Conservation (phyloP, 2,888 invertebrate species). For the Melanophora roralis region DNA sequence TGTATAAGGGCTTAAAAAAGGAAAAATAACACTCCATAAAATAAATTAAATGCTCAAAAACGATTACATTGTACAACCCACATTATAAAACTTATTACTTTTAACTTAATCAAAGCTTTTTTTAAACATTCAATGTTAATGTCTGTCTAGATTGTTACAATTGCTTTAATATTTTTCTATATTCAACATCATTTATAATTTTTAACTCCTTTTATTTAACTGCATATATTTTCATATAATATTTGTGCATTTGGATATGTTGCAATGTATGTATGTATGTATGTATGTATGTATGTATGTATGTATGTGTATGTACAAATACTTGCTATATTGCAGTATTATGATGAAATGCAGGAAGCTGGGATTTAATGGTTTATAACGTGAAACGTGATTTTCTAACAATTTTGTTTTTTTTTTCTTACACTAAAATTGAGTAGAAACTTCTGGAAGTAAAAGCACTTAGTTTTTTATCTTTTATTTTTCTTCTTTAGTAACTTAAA, state of each 20-base stretch:
- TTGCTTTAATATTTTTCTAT: neutral
- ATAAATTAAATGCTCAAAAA: neutral
- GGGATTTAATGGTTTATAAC: slow-evolving; percentile 53
- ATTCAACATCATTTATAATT: neutral
- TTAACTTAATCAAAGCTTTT: slow-evolving; percentile 44
- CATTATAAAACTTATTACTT: slow-evolving; percentile 25
- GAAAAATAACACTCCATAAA: neutral
- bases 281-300: neutral
- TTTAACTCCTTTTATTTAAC: neutral
- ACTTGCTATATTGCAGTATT: slow-evolving; percentile 9
- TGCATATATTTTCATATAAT: no score
- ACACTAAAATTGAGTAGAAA: slow-evolving; percentile 23
- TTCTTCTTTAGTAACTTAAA: no score
- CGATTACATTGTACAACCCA: slow-evolving; percentile 14
- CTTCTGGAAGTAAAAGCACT: slow-evolving; percentile 23
- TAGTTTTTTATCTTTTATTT: no score
- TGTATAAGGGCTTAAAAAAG: slow-evolving; percentile 1
- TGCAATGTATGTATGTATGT: neutral
- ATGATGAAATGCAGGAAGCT: slow-evolving; percentile 51
- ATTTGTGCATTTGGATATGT: neutral
- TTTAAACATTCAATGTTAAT: slow-evolving; percentile 33
- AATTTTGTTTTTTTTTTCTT: slow-evolving; percentile 14
- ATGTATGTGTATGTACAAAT: neutral
- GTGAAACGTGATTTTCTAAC: slow-evolving; percentile 62
- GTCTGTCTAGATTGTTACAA: slow-evolving; percentile 33